These are phyloP conservation scores for Copidosoma floridanum DNA, from an alignment of 1,140 invertebrate species.

Conservation along the genomic window DNA sequence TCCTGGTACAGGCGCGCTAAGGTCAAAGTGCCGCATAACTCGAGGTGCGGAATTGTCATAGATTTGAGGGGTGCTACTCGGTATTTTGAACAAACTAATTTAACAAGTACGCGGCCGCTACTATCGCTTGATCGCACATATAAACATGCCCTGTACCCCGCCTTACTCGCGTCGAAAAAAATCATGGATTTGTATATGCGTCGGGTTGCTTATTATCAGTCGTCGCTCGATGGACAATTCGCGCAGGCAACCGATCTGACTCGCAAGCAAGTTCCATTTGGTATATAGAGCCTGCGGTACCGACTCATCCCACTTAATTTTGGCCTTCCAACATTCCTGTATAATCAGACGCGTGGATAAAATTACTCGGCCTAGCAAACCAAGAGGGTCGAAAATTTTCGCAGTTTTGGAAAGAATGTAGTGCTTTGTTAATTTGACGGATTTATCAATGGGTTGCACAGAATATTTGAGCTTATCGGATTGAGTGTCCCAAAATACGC, in stretches of 20 bases:
- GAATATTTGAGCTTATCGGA: conserved; percentile 23
- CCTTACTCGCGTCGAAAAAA: conserved; percentile 41
- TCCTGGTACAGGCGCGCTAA: neutral
- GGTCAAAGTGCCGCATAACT: neutral
- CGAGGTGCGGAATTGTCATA: neutral
- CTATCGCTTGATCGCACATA: conserved; percentile 33
- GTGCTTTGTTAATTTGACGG: conserved; percentile 32
- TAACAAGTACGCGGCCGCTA: conserved; percentile 11
- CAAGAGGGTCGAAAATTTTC: conserved; percentile 41
- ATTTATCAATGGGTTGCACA: neutral
- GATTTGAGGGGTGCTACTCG: conserved; percentile 6
- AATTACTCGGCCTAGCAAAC: conserved; percentile 39
- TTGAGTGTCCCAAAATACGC: conserved; percentile 35
- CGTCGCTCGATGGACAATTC: conserved; percentile 4
- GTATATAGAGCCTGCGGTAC: conserved; percentile 1
- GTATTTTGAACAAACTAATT: conserved; percentile 5
- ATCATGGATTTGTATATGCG: conserved; percentile 33
- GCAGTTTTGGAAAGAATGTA: conserved; percentile 38
- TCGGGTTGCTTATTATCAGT: neutral
- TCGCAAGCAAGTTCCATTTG: conserved; percentile 19
- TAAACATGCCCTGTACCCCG: conserved; percentile 38
- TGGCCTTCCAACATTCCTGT: conserved; percentile 28
- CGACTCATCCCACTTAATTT: conserved; percentile 25
- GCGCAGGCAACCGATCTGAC: conserved; percentile 5
- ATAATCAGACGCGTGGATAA: conserved; percentile 28